A percentile compares a stretch with the other conserved stretches of the same genome.
Evolutionary conservation across 2,113 vertebrate genomes (phyloP).

Genomic region (Sceloporus undulatus): DNA sequence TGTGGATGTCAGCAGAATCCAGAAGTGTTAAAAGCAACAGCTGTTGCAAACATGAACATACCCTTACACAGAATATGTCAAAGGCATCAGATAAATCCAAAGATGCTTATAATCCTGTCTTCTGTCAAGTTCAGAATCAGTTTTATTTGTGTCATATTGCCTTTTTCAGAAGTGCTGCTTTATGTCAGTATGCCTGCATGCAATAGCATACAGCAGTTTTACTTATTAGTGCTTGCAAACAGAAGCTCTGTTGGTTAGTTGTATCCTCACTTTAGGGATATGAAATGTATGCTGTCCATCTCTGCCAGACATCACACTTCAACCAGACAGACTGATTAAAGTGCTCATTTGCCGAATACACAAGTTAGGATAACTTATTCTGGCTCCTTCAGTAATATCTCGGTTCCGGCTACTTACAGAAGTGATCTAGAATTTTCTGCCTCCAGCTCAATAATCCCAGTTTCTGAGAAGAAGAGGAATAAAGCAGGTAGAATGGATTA

Average conservation of each 20-base stretch:
- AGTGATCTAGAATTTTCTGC: background rate
- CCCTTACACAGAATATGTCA: background rate
- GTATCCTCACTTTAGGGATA: background rate
- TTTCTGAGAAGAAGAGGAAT: constrained; percentile 14
- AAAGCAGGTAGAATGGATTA: background rate
- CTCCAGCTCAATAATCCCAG: constrained; percentile 1
- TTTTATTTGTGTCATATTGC: background rate
- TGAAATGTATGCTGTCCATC: background rate
- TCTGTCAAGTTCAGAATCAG: background rate
- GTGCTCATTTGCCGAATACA: background rate
- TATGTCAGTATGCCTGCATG: background rate
- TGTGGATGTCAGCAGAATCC: background rate
- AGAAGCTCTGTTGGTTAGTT: background rate
- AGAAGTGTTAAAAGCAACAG: background rate
- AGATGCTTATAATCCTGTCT: background rate
- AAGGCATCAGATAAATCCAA: background rate
- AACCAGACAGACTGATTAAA: background rate
- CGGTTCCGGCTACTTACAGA: background rate
- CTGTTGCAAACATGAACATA: background rate
- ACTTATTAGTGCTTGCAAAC: background rate
- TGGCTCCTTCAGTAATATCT: background rate
- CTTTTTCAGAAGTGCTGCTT: background rate
- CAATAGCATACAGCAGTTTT: background rate
- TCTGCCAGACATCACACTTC: no score
- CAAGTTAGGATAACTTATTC: background rate